phyloP scores from a whole-genome alignment of 1,140 invertebrate genomes.

The Eubasilissa regina region DNA sequence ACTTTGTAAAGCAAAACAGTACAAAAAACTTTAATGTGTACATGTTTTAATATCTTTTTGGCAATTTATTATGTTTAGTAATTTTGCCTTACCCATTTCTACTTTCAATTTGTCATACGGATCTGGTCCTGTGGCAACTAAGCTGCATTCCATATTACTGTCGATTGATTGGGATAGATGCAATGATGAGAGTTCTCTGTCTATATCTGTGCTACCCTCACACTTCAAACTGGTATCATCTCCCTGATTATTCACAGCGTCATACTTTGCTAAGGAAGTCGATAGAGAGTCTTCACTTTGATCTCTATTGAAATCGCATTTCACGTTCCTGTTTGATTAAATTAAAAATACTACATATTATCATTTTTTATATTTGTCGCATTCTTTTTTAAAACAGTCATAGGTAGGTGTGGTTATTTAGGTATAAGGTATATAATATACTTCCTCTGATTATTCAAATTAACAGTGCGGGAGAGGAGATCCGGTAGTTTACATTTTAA shows the following conservation, averaged over 20 bases:
- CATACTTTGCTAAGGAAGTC: constrained; percentile 52
- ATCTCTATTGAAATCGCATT: constrained; percentile 25
- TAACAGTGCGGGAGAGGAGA: no score
- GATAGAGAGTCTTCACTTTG: constrained; percentile 68
- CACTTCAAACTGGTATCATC: constrained; percentile 60
- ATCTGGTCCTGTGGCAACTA: constrained; percentile 69
- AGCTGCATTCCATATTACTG: constrained; percentile 62
- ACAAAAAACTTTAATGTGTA: no score
- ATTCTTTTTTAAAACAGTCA: no score
- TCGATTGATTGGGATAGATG: constrained; percentile 70
- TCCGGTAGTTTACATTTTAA: no score
- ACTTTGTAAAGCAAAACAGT: no score
- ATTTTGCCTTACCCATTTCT: constrained; percentile 66
- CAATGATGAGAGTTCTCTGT: constrained; percentile 65
- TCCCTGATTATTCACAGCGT: constrained; percentile 55
- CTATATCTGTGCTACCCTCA: constrained; percentile 62
- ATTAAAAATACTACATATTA: no score
- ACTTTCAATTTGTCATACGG: constrained; percentile 73
- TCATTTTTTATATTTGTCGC: no score
- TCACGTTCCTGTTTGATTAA: not conserved
- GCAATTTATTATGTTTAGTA: constrained; percentile 2
- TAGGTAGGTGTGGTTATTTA: no score
- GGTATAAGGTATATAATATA: no score
- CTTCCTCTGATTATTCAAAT: no score
- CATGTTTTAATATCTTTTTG: no score